Conservation (phyloP, 2,888 invertebrate species). For the Cheilosia vulpina region DNA sequence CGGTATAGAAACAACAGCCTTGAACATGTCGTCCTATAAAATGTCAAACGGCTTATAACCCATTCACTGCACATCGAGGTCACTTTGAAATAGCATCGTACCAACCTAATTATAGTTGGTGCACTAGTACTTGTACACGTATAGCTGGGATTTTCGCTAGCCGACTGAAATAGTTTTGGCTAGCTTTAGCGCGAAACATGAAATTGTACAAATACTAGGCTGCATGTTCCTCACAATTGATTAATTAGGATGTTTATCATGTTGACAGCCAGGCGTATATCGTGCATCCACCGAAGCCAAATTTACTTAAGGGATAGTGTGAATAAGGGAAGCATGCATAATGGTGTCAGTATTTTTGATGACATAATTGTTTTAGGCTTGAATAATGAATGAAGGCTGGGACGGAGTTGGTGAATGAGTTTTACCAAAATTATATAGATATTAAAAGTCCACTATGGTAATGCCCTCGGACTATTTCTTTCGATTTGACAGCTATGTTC, state of each 20-base stretch:
- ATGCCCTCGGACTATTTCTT: neutral
- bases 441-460: neutral
- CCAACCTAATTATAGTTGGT: slow-evolving; percentile 17
- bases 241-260: slow-evolving; percentile 14
- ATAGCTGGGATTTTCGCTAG: neutral
- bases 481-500: neutral
- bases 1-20: neutral
- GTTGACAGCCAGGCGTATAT: neutral
- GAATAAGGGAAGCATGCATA: neutral
- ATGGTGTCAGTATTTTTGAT: slow-evolving; percentile 1
- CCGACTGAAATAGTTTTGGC: neutral
- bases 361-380: neutral
- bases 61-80: slow-evolving; percentile 8
- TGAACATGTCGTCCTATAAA: slow-evolving; percentile 19
- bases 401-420: neutral
- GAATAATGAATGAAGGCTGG: slow-evolving; percentile 2
- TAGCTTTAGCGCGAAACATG: neutral
- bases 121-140: neutral
- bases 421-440: neutral
- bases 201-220: neutral
- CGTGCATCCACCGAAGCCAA: neutral
- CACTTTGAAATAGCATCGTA: neutral
- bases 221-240: neutral
- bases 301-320: neutral
- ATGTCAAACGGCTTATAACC: slow-evolving; percentile 20